phyloP scores from a whole-genome alignment of 2,797 vertebrate genomes.

The Microchirus variegatus region DNA sequence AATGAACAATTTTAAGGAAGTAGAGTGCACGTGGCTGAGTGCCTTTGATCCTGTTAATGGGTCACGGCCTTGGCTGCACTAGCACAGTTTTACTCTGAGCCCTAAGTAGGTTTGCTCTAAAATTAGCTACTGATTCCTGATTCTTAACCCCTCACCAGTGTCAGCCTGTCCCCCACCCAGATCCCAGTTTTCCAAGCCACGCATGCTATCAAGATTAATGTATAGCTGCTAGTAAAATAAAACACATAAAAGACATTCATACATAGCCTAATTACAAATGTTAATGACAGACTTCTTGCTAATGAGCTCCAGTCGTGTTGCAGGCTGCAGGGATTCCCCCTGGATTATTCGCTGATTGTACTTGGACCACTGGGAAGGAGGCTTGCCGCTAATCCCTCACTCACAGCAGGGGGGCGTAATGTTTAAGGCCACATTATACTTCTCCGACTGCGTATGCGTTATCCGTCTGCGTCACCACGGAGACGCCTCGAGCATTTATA shows the following conservation, averaged over 20 bases:
- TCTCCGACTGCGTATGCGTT: no score
- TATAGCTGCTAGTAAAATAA: background rate
- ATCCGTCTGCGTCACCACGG: no score
- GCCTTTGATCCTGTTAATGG: constrained; percentile 80
- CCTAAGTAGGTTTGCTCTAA: constrained; percentile 79
- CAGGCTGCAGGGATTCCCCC: constrained; percentile 61
- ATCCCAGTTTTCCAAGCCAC: constrained; percentile 14
- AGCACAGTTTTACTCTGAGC: constrained; percentile 71
- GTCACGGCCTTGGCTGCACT: constrained; percentile 77
- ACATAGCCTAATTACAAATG: constrained; percentile 29
- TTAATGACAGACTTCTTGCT: constrained; percentile 19
- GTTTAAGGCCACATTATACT: no score
- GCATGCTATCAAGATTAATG: constrained; percentile 1
- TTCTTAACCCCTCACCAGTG: constrained; percentile 71
- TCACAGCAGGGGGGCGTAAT: constrained; percentile 29
- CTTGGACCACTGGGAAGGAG: constrained; percentile 55
- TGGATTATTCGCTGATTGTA: constrained; percentile 67
- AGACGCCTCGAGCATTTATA: no score
- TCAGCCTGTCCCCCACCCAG: constrained; percentile 39
- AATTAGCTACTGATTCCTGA: constrained; percentile 78
- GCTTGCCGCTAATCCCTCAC: constrained; percentile 55
- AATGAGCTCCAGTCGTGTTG: constrained; percentile 44
- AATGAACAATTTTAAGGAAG: no score
- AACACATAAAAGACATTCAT: constrained; percentile 3
- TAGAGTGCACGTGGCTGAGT: constrained; percentile 46